Evolutionary conservation across 92 coral and sea anemone genomes (phyloP).

Genomic region (Palythoa caribaeorum): DNA sequence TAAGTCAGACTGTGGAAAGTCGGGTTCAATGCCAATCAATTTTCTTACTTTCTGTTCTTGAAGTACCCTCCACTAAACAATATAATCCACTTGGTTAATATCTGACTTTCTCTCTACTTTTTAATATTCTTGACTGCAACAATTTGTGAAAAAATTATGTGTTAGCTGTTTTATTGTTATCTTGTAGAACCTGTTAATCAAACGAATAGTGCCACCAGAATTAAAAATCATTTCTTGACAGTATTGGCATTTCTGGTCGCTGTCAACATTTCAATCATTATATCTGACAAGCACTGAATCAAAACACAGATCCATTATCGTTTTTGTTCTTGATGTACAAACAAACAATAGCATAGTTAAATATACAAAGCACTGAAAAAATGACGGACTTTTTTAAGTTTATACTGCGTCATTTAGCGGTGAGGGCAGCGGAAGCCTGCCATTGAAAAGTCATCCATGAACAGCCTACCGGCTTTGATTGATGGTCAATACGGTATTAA

Average conservation of each 20-base stretch:
- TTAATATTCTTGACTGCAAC: background rate
- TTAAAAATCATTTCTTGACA: background rate
- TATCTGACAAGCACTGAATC: background rate
- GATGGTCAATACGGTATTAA: constrained; percentile 31
- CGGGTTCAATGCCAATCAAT: too few species aligned
- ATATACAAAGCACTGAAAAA: background rate
- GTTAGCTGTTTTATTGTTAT: background rate
- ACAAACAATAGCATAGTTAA: background rate
- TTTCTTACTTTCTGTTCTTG: too few species aligned
- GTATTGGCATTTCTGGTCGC: background rate
- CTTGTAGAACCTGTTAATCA: background rate
- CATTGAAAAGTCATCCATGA: background rate
- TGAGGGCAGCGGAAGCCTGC: background rate
- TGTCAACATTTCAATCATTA: background rate
- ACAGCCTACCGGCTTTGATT: constrained; percentile 46
- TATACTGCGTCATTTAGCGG: constrained; percentile 9
- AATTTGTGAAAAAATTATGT: background rate
- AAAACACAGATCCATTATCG: background rate
- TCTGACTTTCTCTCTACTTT: background rate
- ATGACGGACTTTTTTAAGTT: background rate
- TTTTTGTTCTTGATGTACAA: background rate
- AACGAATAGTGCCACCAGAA: background rate
- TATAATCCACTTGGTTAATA: background rate
- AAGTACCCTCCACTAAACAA: too few species aligned
- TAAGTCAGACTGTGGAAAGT: too few species aligned